Evolutionary conservation across 2,797 vertebrate species (phyloP).

Genomic region (Catamblyrhynchus diadema): DNA sequence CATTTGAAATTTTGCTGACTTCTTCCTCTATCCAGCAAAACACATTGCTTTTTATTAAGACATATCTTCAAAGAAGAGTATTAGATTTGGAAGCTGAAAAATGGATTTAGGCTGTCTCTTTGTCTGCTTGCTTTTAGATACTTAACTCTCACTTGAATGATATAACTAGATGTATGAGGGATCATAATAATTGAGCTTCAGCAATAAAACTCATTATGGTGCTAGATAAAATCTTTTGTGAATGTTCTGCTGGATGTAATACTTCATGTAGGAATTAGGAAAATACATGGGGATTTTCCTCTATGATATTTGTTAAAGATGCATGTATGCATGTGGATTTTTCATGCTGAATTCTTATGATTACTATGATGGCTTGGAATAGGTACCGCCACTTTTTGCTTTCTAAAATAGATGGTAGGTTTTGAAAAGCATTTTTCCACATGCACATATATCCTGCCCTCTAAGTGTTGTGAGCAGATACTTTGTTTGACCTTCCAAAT

Average conservation of each 20-base stretch:
- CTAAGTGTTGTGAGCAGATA: neutral
- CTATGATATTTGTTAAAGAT: neutral
- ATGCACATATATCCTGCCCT: neutral
- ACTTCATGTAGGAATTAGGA: neutral
- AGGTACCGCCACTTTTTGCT: neutral
- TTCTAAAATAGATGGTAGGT: neutral
- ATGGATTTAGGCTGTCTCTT: neutral
- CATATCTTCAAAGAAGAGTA: neutral
- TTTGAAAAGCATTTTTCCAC: neutral
- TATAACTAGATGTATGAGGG: neutral
- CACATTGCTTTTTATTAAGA: neutral
- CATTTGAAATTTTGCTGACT: neutral
- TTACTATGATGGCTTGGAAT: neutral
- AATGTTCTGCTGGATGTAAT: neutral
- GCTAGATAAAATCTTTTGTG: neutral
- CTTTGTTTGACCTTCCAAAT: neutral
- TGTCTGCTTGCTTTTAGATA: neutral
- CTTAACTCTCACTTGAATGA: neutral
- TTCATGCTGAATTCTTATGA: neutral
- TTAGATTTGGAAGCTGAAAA: neutral
- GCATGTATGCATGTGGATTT: neutral
- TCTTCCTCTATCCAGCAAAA: neutral
- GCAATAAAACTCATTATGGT: neutral
- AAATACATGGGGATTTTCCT: fast-evolving
- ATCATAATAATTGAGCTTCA: neutral